A percentile compares a stretch with the other conserved stretches of the same genome.
These are phyloP conservation scores for Paedocypris micromegethes DNA, from an alignment of 2,797 vertebrate species.

Conservation along the genomic window DNA sequence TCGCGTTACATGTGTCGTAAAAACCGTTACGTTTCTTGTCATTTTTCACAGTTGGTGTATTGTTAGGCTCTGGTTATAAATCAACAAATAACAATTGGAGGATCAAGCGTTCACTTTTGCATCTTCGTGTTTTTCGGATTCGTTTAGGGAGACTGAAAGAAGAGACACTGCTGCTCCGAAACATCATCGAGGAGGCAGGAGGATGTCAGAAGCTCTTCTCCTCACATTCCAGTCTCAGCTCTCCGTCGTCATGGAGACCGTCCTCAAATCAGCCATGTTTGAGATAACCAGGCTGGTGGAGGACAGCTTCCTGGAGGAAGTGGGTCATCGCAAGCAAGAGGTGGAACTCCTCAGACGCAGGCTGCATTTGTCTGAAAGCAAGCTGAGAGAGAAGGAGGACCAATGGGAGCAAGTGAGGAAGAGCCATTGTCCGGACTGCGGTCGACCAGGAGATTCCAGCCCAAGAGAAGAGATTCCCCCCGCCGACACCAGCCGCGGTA, in stretches of 20 bases:
- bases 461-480: conserved; percentile 5
- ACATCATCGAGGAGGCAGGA: conserved; percentile 11
- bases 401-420: conserved; percentile 28
- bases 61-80: too few relatives aligned
- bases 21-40: too few relatives aligned
- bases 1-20: too few relatives aligned
- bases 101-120: background rate
- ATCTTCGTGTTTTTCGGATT: background rate
- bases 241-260: conserved; percentile 53
- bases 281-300: conserved; percentile 56
- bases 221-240: conserved; percentile 54
- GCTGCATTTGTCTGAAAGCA: conserved; percentile 51
- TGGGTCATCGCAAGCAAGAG: conserved; percentile 48
- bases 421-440: conserved; percentile 33
- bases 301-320: conserved; percentile 52
- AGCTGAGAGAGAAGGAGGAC: conserved; percentile 39
- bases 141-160: background rate
- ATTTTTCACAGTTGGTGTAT: too few relatives aligned
- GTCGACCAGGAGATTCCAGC: conserved; percentile 12
- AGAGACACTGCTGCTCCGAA: background rate
- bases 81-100: too few relatives aligned
- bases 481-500: conserved; percentile 26
- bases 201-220: conserved; percentile 51
- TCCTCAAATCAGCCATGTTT: conserved; percentile 54
- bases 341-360: conserved; percentile 44